phyloP scores from a whole-genome alignment of 2,797 vertebrate genomes.

The Cynopterus sphinx region DNA sequence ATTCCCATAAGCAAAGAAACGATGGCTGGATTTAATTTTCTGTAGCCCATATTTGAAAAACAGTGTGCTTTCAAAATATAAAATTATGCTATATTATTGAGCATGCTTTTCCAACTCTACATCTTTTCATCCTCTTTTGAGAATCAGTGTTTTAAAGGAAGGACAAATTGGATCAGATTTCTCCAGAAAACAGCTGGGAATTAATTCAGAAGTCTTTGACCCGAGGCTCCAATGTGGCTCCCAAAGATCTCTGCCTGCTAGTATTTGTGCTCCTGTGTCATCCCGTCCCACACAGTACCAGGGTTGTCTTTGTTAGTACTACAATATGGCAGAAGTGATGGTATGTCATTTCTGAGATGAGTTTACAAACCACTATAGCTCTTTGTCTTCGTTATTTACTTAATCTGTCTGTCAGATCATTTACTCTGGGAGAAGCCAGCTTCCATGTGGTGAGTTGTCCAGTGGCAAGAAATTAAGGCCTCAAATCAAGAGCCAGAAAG shows the following conservation, averaged over 20 bases:
- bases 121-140: background rate
- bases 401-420: background rate
- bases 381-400: background rate
- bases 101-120: background rate
- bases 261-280: background rate
- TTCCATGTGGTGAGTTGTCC: background rate
- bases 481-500: background rate
- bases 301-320: background rate
- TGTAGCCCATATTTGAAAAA: background rate
- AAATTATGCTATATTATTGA: background rate
- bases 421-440: background rate
- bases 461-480: background rate
- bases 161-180: background rate
- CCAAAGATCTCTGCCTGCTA: background rate
- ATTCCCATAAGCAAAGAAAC: background rate
- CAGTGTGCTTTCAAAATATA: background rate
- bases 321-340: background rate
- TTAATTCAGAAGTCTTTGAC: background rate
- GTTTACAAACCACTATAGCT: background rate
- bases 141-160: background rate
- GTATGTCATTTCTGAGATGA: background rate
- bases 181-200: slow-evolving; percentile 3
- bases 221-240: background rate
- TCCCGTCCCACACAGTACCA: background rate
- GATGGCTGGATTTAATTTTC: background rate